phyloP scores from a whole-genome alignment of 2,888 invertebrate species.

The Drosophila nr. fundita region DNA sequence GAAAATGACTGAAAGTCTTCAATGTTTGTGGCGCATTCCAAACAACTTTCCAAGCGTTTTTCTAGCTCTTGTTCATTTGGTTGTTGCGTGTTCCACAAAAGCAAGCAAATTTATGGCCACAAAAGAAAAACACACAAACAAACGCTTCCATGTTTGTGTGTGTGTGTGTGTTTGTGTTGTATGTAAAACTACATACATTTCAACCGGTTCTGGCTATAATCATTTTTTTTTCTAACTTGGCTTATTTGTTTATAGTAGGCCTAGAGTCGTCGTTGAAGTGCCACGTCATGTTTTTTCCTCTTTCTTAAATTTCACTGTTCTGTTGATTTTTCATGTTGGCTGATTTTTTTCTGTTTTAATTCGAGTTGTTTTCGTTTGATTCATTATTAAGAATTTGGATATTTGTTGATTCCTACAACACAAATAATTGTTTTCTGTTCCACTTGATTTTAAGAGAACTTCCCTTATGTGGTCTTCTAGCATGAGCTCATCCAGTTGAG shows the following conservation, averaged over 20 bases:
- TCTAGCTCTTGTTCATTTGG: slow-evolving; percentile 1
- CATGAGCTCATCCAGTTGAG: slow-evolving; percentile 61
- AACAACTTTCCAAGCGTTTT: slow-evolving; percentile 28
- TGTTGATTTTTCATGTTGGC: slow-evolving; percentile 37
- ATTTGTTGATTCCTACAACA: slow-evolving; percentile 27
- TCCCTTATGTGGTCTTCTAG: slow-evolving; percentile 20
- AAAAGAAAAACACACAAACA: slow-evolving; percentile 30
- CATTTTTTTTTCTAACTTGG: slow-evolving; percentile 17
- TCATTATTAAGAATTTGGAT: slow-evolving; percentile 17
- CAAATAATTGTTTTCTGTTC: background rate
- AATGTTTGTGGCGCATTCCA: slow-evolving; percentile 20
- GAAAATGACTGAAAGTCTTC: slow-evolving; percentile 5
- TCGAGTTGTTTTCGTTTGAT: slow-evolving; percentile 14
- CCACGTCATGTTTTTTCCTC: slow-evolving; percentile 61
- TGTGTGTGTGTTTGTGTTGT: slow-evolving; percentile 8
- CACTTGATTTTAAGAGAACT: slow-evolving; percentile 23
- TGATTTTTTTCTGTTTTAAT: slow-evolving; percentile 32
- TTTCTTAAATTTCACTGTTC: slow-evolving; percentile 2
- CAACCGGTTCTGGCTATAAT: slow-evolving; percentile 62
- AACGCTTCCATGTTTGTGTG: slow-evolving; percentile 15
- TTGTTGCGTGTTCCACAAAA: slow-evolving; percentile 33
- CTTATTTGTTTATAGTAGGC: slow-evolving; percentile 27
- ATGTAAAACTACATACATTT: slow-evolving; percentile 33
- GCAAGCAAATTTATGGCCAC: slow-evolving; percentile 43
- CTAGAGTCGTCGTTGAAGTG: slow-evolving; percentile 57